Evolutionary conservation across 2,888 invertebrate genomes (phyloP), one percentile per base, ranked within the genome.

Genomic region (Bhutanitis thaidina): DNA sequence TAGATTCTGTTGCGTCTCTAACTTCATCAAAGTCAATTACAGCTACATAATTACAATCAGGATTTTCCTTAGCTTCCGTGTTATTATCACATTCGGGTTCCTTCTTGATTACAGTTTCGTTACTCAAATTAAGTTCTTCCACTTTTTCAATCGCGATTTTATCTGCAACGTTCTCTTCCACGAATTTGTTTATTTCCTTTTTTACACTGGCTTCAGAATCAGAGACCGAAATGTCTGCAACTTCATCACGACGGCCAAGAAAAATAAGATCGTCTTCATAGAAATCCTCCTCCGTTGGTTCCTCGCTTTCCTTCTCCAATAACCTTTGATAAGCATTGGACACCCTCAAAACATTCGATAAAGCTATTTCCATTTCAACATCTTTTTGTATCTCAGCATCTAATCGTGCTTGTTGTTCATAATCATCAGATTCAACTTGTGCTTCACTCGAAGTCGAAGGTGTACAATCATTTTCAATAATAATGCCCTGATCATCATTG

Each of bases 361-460:
- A 44, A 1, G 32, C 25, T 7, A 32, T 32, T 1, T 49, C 49
- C 15, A 49, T 43, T 34, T 49, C 49, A 1, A 49, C 4, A 12
- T 39, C 43, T 12, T 15, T n/a, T n/a, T n/a, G n/a, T n/a, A n/a
- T n/a, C n/a, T n/a, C n/a, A n/a, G n/a, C n/a, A n/a, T n/a, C n/a
- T 32, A 20, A 37, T 14, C 43, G 49, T 16, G 8, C 14, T 30
- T 30, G 30, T n/a, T 10, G 30, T 30, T 9, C n/a, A 10, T 30
- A n/a, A 10, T 10, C 10, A 10, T 30, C 20, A 3, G 5, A 20
- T n/a, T n/a, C n/a, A n/a, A n/a, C n/a, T 20, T 20, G 20, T 20
- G 3, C 20, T 20, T 20, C 20, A 20, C 3, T 20, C 20, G 5
- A 4, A 4, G 20, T 4, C 20, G 5, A 20, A 2, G 20, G 20